A percentile compares a stretch with the other conserved stretches of the same genome.
Conservation (phyloP, 1,140 invertebrate genomes). For the Metopolophium dirhodum region DNA sequence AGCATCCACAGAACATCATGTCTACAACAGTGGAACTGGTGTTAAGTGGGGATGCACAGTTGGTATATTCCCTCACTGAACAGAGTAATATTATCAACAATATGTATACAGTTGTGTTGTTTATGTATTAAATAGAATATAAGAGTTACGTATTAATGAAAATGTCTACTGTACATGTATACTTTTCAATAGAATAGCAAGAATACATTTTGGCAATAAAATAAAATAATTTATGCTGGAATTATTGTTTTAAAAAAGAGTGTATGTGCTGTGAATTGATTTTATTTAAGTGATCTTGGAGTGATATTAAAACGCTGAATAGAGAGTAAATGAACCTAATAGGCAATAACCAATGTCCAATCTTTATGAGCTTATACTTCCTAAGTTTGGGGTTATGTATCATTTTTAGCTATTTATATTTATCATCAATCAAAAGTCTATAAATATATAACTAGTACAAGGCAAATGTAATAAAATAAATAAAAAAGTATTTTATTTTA, state of each 20-base stretch:
- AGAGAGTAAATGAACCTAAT: not conserved
- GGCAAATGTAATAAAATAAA: too few species aligned
- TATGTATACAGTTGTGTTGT: not conserved
- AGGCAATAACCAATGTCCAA: not conserved
- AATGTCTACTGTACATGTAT: not conserved
- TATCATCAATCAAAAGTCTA: too few species aligned
- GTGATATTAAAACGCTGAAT: not conserved
- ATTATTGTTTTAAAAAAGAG: not conserved
- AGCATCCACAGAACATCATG: too few species aligned
- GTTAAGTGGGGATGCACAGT: too few species aligned
- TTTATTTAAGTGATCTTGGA: not conserved
- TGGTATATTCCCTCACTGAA: too few species aligned
- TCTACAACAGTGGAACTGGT: too few species aligned
- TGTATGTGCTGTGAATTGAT: not conserved
- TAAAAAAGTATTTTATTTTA: not conserved
- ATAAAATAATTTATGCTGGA: not conserved
- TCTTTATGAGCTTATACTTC: too few species aligned
- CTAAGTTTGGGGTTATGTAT: too few species aligned
- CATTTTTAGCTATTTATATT: too few species aligned
- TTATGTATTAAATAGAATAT: not conserved
- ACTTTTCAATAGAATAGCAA: not conserved
- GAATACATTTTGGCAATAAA: not conserved
- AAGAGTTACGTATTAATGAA: not conserved
- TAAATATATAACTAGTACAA: too few species aligned
- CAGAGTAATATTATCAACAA: not conserved